Percentiles rank a stretch among this genome's conserved stretches.
Evolutionary conservation across 1,140 invertebrate genomes (phyloP).

Genomic region (Anagrus nilaparvatae): DNA sequence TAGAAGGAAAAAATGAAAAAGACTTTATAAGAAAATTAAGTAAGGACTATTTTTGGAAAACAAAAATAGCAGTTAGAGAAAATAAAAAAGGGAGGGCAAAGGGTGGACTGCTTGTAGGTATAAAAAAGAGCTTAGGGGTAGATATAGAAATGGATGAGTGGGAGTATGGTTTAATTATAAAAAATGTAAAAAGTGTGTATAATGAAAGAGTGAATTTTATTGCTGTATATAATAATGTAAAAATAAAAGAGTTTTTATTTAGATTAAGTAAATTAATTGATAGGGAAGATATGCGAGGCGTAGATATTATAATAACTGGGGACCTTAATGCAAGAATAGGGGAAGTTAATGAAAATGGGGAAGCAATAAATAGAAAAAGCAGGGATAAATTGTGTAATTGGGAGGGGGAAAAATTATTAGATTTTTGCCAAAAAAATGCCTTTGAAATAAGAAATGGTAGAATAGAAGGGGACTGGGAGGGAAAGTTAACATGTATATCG

Average conservation of each 20-base stretch:
- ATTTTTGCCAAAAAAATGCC: conserved; percentile 3
- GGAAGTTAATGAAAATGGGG: background rate
- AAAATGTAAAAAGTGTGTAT: background rate
- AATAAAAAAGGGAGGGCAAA: conserved; percentile 9
- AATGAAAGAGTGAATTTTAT: background rate
- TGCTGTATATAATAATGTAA: conserved; percentile 1
- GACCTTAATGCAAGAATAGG: conserved; percentile 7
- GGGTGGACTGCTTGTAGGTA: conserved; percentile 9
- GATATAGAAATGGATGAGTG: background rate
- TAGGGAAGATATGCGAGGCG: background rate
- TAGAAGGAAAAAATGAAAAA: conserved; percentile 8
- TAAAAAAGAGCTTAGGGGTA: background rate
- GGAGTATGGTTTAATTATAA: conserved; percentile 6
- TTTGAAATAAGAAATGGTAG: conserved; percentile 1
- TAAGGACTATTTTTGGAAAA: conserved; percentile 3
- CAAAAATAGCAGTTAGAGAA: conserved; percentile 1
- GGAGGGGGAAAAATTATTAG: background rate
- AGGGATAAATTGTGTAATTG: background rate
- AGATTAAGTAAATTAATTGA: background rate
- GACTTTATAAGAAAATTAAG: conserved; percentile 1
- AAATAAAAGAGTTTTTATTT: background rate
- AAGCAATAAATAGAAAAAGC: background rate
- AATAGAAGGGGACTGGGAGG: conserved; percentile 2
- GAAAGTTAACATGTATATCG: background rate
- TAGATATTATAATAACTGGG: background rate